Evolutionary conservation across 2,888 invertebrate genomes (phyloP).

Genomic region (Teleogryllus oceanicus): DNA sequence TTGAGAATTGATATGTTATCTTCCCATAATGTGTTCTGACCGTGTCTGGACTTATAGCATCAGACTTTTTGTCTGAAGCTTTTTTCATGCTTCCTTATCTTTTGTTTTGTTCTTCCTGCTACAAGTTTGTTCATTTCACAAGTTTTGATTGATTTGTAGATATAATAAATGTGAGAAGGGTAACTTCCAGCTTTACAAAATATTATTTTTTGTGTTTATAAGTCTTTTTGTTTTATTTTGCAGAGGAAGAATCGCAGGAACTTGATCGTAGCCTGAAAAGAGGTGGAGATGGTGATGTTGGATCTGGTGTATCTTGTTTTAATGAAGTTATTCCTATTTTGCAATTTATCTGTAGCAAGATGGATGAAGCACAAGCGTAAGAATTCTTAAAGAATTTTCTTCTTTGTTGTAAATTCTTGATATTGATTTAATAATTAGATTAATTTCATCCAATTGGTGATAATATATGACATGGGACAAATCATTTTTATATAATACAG

Average conservation of each 20-base stretch:
- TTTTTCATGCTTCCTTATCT: too few species aligned
- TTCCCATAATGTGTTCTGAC: too few species aligned
- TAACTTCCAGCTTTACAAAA: background rate
- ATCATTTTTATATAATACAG: too few species aligned
- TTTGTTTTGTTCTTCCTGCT: background rate
- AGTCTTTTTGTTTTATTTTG: slow-evolving; percentile 36
- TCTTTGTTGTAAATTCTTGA: background rate
- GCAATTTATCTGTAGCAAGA: slow-evolving; percentile 80
- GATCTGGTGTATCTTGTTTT: slow-evolving; percentile 73
- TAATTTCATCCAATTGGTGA: background rate
- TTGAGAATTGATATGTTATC: too few species aligned
- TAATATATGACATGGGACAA: too few species aligned
- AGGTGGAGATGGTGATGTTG: slow-evolving; percentile 40
- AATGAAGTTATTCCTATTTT: slow-evolving; percentile 87
- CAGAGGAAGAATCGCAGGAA: slow-evolving; percentile 76
- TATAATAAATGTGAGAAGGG: background rate
- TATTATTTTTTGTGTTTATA: background rate
- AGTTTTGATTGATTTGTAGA: background rate
- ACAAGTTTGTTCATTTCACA: background rate
- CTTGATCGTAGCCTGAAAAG: slow-evolving; percentile 48
- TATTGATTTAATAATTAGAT: background rate
- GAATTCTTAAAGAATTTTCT: slow-evolving; percentile 37
- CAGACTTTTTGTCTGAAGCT: too few species aligned
- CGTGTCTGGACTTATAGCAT: too few species aligned
- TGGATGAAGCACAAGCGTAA: slow-evolving; percentile 77